Percentiles rank a stretch among this genome's conserved stretches.
These are phyloP conservation scores for Epizoanthus illoricatus DNA, from an alignment of 92 coral and sea anemone genomes.

Conservation along the genomic window DNA sequence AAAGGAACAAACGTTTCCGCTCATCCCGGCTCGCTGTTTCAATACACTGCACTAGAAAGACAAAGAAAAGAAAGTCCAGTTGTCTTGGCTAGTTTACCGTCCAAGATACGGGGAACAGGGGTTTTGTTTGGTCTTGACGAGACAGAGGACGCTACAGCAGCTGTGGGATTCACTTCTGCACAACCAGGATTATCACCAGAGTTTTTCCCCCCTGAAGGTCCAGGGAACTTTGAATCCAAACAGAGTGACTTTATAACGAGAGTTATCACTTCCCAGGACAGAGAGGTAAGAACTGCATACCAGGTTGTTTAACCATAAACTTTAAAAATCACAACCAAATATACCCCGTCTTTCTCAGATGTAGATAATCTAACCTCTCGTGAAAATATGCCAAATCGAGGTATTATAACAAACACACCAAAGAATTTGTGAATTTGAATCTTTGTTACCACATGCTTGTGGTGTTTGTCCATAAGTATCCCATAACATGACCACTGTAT, in stretches of 20 bases:
- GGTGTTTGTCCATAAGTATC: too few relatives aligned
- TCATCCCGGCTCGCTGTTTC: constrained; percentile 30
- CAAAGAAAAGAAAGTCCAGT: background rate
- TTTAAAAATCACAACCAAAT: background rate
- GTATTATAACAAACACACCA: too few relatives aligned
- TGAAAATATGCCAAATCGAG: too few relatives aligned
- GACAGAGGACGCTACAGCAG: background rate
- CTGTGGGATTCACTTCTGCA: background rate
- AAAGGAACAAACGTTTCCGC: background rate
- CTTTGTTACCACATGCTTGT: too few relatives aligned
- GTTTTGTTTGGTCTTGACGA: constrained; percentile 23
- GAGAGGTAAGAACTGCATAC: background rate
- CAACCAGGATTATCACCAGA: constrained; percentile 38
- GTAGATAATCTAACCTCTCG: background rate
- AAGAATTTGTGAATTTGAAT: too few relatives aligned
- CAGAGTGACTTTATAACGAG: background rate
- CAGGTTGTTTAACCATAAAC: too few relatives aligned
- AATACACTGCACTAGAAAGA: constrained; percentile 17
- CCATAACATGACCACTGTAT: too few relatives aligned
- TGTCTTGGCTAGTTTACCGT: background rate
- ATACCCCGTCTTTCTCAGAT: background rate
- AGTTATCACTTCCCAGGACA: constrained; percentile 5
- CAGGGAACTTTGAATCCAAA: background rate
- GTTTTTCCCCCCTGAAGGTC: background rate
- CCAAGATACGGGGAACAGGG: background rate